These are phyloP conservation scores for Microctonus hyperodae DNA, from an alignment of 2,888 invertebrate genomes.

Conservation along the genomic window DNA sequence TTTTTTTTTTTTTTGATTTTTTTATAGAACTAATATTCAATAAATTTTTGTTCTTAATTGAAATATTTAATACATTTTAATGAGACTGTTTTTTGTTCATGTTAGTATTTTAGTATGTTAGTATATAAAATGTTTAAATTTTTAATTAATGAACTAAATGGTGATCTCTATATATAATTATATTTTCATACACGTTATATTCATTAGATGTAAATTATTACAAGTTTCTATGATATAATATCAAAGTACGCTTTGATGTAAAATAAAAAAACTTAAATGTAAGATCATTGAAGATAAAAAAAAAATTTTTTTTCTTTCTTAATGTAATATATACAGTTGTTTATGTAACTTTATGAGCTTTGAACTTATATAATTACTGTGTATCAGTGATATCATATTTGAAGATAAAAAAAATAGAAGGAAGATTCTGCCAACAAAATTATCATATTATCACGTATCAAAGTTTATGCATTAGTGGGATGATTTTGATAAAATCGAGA, in stretches of 20 bases:
- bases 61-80: slow-evolving; percentile 19
- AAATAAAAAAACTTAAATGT: neutral
- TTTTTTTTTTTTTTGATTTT: neutral
- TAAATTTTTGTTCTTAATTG: slow-evolving; percentile 21
- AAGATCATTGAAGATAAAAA: neutral
- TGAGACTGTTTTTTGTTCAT: neutral
- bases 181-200: neutral
- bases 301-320: neutral
- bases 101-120: neutral
- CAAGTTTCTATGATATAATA: neutral
- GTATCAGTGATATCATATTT: neutral
- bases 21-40: neutral
- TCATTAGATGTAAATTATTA: neutral
- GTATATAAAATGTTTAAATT: neutral
- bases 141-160: neutral
- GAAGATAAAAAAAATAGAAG: neutral
- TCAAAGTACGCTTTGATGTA: neutral
- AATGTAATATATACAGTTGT: neutral
- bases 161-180: neutral
- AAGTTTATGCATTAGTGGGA: neutral
- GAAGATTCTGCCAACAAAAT: neutral
- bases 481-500: slow-evolving; percentile 4
- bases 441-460: neutral
- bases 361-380: neutral
- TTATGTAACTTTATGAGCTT: neutral